Conservation (phyloP, 2,888 invertebrate species). For the Ochlodes sylvanus region DNA sequence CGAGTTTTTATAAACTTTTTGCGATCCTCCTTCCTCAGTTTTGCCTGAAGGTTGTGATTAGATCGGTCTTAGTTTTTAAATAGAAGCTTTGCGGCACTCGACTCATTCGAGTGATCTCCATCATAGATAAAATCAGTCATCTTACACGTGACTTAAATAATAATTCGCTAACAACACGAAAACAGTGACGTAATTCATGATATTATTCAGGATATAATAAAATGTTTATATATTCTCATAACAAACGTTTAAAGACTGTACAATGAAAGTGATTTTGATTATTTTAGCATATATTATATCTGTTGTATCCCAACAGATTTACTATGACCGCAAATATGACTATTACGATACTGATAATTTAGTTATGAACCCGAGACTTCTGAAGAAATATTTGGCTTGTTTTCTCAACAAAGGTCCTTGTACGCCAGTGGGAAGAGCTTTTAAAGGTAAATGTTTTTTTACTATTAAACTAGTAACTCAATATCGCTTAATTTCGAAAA, state of each 20-base stretch:
- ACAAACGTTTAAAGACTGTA: neutral
- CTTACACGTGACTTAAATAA: conserved; percentile 18
- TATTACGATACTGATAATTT: conserved; percentile 89
- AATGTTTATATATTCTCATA: neutral
- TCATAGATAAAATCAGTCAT: conserved; percentile 32
- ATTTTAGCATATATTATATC: conserved; percentile 43
- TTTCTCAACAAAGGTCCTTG: conserved; percentile 68
- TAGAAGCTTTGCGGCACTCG: conserved; percentile 52
- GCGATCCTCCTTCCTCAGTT: conserved; percentile 42
- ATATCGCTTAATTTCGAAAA: too few relatives aligned
- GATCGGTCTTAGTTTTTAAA: conserved; percentile 56
- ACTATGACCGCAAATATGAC: conserved; percentile 82
- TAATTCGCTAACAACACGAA: neutral
- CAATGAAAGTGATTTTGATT: conserved; percentile 45
- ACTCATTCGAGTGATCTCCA: conserved; percentile 53
- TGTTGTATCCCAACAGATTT: conserved; percentile 51
- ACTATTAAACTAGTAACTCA: too few relatives aligned
- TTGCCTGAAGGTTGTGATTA: conserved; percentile 56
- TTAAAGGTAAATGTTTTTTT: conserved; percentile 63
- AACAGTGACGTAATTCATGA: too few relatives aligned
- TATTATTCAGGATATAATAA: neutral
- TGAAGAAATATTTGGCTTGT: conserved; percentile 89
- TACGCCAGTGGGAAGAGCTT: conserved; percentile 66
- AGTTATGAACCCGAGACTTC: conserved; percentile 86
- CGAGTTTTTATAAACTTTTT: conserved; percentile 26